A percentile compares a stretch with the other conserved stretches of the same genome.
Conservation (phyloP, 2,797 vertebrate species). For the Acropternis orthonyx region DNA sequence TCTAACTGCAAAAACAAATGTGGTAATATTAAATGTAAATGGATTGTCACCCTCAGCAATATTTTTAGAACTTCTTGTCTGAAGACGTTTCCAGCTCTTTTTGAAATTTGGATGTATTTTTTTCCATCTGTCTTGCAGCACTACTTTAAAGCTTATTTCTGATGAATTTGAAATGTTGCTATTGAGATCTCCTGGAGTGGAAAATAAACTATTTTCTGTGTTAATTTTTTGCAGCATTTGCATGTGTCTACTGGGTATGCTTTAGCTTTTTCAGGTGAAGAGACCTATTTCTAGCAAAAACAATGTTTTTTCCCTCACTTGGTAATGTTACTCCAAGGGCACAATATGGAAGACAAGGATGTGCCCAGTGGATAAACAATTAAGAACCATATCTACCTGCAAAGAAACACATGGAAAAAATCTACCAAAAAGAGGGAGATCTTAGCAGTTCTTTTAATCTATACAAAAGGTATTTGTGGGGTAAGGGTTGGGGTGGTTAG, state of each 20-base stretch:
- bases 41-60: not conserved
- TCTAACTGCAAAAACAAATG: not conserved
- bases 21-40: not conserved
- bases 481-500: no score
- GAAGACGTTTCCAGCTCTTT: not conserved
- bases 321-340: not conserved
- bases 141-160: not conserved
- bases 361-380: not conserved
- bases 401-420: not conserved
- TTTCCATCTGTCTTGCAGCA: not conserved
- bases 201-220: not conserved
- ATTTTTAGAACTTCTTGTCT: not conserved
- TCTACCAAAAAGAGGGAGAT: not conserved
- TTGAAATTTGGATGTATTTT: not conserved
- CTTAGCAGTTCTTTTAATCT: not conserved
- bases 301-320: not conserved
- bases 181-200: not conserved
- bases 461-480: not conserved
- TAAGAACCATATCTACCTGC: not conserved
- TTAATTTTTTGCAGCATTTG: not conserved
- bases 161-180: not conserved
- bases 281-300: not conserved
- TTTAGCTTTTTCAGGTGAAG: not conserved
- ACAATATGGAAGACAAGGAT: not conserved
- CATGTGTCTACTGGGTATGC: not conserved